These are phyloP conservation scores for Campylomormyrus tamandua DNA, from an alignment of 2,113 vertebrate genomes.

Conservation along the genomic window DNA sequence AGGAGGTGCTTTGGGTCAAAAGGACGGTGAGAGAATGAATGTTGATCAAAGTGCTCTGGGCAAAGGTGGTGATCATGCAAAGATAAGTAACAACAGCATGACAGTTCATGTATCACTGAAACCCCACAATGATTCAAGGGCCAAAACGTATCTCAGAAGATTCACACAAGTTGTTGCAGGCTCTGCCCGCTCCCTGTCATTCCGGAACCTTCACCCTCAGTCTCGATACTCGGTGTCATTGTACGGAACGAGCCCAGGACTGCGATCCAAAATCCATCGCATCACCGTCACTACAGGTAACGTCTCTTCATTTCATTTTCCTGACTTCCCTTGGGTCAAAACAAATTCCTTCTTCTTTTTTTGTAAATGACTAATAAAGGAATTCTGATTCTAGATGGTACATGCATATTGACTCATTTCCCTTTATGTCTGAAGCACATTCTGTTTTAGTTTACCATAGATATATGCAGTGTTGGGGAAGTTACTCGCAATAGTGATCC, in stretches of 20 bases:
- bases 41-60: neutral
- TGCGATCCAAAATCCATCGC: slow-evolving; percentile 49
- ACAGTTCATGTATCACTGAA: slow-evolving; percentile 33
- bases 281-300: slow-evolving; percentile 53
- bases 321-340: neutral
- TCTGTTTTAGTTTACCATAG: neutral
- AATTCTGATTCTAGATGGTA: neutral
- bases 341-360: neutral
- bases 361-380: neutral
- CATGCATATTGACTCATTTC: neutral
- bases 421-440: neutral
- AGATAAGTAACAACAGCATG: slow-evolving; percentile 35
- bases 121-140: slow-evolving; percentile 27
- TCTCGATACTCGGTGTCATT: slow-evolving; percentile 45
- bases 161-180: slow-evolving; percentile 52
- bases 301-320: neutral
- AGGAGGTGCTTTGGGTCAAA: neutral
- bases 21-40: neutral
- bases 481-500: too few species aligned
- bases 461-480: neutral
- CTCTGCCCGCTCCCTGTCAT: slow-evolving; percentile 44
- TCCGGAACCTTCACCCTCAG: slow-evolving; percentile 46
- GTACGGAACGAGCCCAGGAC: slow-evolving; percentile 39
- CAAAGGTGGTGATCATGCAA: slow-evolving; percentile 36
- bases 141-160: slow-evolving; percentile 43